Evolutionary conservation across 2,113 vertebrate species (phyloP).

Genomic region (Raja brachyura): DNA sequence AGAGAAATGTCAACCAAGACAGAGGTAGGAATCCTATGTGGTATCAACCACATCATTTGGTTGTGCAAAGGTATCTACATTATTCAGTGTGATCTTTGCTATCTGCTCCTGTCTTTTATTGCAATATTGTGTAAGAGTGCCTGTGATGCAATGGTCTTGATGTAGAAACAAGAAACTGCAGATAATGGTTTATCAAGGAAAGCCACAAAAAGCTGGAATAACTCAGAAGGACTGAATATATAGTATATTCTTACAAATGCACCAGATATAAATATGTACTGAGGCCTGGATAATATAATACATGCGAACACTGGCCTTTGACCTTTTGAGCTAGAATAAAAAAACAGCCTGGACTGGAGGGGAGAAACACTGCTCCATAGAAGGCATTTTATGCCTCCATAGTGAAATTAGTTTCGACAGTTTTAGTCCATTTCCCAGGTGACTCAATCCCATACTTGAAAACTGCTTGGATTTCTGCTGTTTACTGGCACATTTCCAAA

Average conservation of each 20-base stretch:
- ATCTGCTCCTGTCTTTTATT: neutral
- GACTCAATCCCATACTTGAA: neutral
- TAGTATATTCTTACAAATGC: neutral
- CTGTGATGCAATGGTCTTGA: neutral
- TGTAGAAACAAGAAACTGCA: no score
- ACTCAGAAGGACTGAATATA: neutral
- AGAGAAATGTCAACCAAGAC: neutral
- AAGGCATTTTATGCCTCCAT: neutral
- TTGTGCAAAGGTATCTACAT: neutral
- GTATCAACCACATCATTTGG: neutral
- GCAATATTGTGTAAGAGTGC: neutral
- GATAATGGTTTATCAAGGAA: no score
- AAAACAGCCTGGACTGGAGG: neutral
- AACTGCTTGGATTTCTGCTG: neutral
- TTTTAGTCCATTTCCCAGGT: neutral
- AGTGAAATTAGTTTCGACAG: slow-evolving; percentile 28
- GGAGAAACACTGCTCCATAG: neutral
- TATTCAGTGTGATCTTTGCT: neutral
- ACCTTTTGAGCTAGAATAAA: neutral
- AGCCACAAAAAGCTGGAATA: no score
- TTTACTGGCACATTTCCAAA: slow-evolving; percentile 26
- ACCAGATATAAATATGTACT: neutral
- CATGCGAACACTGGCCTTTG: neutral
- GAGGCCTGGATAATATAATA: neutral
- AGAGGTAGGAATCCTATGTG: no score